Evolutionary conservation across 2,797 vertebrate species (phyloP).

Genomic region (Lemur catta): DNA sequence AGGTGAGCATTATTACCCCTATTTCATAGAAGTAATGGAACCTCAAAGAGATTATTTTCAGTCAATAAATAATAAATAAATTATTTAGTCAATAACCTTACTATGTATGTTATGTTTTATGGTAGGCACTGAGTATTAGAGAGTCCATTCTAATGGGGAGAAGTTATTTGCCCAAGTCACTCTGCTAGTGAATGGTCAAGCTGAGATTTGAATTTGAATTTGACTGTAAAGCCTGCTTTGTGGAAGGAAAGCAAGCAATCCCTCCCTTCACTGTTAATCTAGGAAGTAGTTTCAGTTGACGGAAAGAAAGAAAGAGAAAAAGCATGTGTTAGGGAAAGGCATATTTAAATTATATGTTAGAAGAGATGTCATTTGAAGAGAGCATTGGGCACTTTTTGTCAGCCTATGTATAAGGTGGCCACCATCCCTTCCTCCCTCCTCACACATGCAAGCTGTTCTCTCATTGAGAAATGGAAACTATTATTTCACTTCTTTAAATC

Average conservation of each 20-base stretch:
- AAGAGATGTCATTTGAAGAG: not conserved
- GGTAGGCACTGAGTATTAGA: not conserved
- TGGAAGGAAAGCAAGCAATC: not conserved
- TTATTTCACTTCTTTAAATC: not conserved
- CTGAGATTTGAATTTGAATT: not conserved
- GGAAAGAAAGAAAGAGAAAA: not conserved
- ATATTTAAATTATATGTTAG: not conserved
- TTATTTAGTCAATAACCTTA: not conserved
- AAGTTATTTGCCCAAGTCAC: not conserved
- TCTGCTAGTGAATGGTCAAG: not conserved
- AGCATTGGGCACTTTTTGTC: not conserved
- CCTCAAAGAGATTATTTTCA: not conserved
- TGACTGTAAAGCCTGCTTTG: not conserved
- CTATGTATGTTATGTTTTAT: not conserved
- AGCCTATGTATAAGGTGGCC: not conserved
- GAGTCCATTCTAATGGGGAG: not conserved
- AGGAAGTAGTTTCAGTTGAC: not conserved
- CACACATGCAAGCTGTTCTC: not conserved
- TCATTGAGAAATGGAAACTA: not conserved
- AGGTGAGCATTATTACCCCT: not conserved
- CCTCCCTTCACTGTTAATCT: not conserved
- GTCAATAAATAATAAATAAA: not conserved
- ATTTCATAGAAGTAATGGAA: not conserved
- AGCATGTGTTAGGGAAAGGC: not conserved
- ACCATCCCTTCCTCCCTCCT: not conserved